Evolutionary conservation across 1,140 invertebrate species (phyloP).

Genomic region (Cardiocondyla obscurior): DNA sequence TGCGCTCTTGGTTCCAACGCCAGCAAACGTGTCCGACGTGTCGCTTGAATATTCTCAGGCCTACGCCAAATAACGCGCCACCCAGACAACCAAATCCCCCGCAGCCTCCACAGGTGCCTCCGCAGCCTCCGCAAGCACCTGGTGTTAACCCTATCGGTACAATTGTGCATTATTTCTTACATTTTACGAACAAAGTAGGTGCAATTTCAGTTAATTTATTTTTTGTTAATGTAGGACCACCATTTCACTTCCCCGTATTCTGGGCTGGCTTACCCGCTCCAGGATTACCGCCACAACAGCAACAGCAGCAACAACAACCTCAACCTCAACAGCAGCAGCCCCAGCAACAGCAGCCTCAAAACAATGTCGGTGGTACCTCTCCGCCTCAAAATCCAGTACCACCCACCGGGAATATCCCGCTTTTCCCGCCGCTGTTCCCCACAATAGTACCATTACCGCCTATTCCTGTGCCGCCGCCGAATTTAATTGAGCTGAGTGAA

Average conservation of each 20-base stretch:
- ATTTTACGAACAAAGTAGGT: background rate
- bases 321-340: conserved; percentile 32
- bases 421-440: conserved; percentile 85
- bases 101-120: conserved; percentile 80
- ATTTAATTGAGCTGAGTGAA: conserved; percentile 89
- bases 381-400: conserved; percentile 75
- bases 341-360: conserved; percentile 61
- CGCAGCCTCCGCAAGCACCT: conserved; percentile 78
- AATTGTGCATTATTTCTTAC: background rate
- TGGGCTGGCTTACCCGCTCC: conserved; percentile 78
- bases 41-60: conserved; percentile 96
- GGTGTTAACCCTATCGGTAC: conserved; percentile 76
- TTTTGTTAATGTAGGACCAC: conserved; percentile 63
- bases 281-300: conserved; percentile 63
- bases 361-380: conserved; percentile 69
- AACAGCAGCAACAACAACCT: conserved; percentile 12
- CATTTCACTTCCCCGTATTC: conserved; percentile 75
- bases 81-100: conserved; percentile 76
- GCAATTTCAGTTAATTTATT: background rate
- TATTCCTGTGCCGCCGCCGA: conserved; percentile 88
- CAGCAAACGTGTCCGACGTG: conserved; percentile 99
- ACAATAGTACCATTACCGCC: conserved; percentile 89
- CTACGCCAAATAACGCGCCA: conserved; percentile 81
- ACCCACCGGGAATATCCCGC: conserved; percentile 82
- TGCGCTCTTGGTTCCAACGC: conserved; percentile 99